These are phyloP conservation scores for Sarcophaga subvicina DNA, from an alignment of 2,888 invertebrate species.

Conservation along the genomic window DNA sequence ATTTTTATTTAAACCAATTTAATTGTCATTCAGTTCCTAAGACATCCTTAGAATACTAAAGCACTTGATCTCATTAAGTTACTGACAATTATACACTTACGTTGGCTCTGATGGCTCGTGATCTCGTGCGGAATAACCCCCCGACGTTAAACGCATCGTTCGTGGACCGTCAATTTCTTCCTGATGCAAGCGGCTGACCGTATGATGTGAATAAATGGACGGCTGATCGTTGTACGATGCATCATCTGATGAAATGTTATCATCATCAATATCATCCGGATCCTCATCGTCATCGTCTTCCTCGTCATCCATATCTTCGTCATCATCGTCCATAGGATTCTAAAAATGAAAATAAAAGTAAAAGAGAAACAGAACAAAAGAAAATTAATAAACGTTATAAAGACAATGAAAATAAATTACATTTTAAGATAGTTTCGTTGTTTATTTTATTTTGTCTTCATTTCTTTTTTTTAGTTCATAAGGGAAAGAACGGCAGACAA, in stretches of 20 bases:
- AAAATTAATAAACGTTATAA: background rate
- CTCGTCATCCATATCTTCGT: conserved; percentile 74
- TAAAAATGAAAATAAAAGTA: conserved; percentile 4
- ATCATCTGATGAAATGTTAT: conserved; percentile 71
- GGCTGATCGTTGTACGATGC: conserved; percentile 80
- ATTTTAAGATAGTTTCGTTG: conserved; percentile 8
- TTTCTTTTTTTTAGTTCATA: background rate
- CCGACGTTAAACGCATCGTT: conserved; percentile 77
- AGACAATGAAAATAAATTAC: conserved; percentile 16
- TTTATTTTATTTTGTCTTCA: background rate
- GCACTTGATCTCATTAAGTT: no score
- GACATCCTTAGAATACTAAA: no score
- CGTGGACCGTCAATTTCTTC: conserved; percentile 79
- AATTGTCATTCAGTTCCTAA: no score
- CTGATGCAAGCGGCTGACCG: conserved; percentile 79
- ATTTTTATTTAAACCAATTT: no score
- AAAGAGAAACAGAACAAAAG: background rate
- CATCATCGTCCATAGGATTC: conserved; percentile 69
- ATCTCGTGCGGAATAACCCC: conserved; percentile 72
- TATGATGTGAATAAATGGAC: conserved; percentile 78
- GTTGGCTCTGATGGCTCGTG: conserved; percentile 80
- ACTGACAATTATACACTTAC: conserved; percentile 74
- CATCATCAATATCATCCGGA: conserved; percentile 76
- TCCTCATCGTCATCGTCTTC: conserved; percentile 78
- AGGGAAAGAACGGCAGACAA: background rate